Percentiles rank a stretch among this genome's conserved stretches.
Conservation (phyloP, 2,888 invertebrate genomes). For the Apamea crenata region DNA sequence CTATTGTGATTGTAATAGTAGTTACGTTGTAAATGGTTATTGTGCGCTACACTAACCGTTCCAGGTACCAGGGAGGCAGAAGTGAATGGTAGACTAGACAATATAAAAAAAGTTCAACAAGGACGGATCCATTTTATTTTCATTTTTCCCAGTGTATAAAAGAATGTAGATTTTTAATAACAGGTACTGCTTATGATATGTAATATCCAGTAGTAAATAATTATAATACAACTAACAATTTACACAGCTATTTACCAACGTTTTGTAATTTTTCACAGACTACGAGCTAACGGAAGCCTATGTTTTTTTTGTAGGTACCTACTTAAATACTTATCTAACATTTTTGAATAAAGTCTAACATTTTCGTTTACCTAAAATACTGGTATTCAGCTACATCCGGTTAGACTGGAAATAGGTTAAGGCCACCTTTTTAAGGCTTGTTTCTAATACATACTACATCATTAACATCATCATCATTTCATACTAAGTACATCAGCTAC, state of each 20-base stretch:
- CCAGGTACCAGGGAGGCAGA: slow-evolving; percentile 40
- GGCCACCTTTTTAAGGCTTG: background rate
- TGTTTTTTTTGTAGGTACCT: no score
- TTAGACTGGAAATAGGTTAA: background rate
- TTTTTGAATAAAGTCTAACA: no score
- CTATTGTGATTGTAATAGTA: slow-evolving; percentile 50
- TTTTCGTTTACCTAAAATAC: no score
- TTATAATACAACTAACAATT: no score
- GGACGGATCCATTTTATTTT: slow-evolving; percentile 20
- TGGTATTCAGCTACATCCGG: no score
- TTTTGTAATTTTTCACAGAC: no score
- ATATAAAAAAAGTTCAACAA: background rate
- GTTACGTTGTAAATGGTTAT: slow-evolving; percentile 47
- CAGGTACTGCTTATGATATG: background rate
- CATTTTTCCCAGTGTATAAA: no score
- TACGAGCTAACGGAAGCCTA: no score
- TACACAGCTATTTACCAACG: no score
- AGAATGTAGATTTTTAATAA: background rate
- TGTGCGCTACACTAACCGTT: slow-evolving; percentile 33
- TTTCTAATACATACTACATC: no score
- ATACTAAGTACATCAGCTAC: background rate
- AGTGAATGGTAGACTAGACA: slow-evolving; percentile 13
- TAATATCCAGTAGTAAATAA: no score
- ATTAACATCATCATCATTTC: background rate
- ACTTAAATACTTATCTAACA: no score